These are phyloP conservation scores for Triops cancriformis DNA, from an alignment of 1,140 invertebrate genomes.

Conservation along the genomic window DNA sequence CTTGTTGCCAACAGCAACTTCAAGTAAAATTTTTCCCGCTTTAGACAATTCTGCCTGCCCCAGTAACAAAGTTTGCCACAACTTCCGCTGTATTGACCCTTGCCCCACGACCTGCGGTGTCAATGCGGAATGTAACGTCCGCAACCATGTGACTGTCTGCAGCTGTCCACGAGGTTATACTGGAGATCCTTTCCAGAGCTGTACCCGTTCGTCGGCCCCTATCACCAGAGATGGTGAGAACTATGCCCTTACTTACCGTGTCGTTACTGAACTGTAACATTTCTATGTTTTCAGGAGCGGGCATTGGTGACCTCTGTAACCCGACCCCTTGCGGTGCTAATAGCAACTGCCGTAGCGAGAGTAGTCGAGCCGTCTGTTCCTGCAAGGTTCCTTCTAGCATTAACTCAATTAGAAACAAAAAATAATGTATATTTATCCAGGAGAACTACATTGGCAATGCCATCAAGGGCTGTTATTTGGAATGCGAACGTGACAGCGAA, in stretches of 20 bases:
- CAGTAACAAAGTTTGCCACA: slow-evolving; percentile 40
- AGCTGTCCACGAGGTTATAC: slow-evolving; percentile 38
- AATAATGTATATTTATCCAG: slow-evolving; percentile 35
- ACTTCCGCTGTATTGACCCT: slow-evolving; percentile 43
- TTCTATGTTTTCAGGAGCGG: neutral
- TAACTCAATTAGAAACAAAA: slow-evolving; percentile 38
- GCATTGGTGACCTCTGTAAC: slow-evolving; percentile 63
- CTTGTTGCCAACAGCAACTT: neutral
- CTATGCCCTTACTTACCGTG: neutral
- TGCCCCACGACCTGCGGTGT: slow-evolving; percentile 42
- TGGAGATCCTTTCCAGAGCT: slow-evolving; percentile 49
- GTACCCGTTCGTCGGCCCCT: slow-evolving; percentile 39
- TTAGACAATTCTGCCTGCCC: slow-evolving; percentile 42
- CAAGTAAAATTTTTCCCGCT: slow-evolving; percentile 29
- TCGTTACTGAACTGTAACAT: slow-evolving; percentile 30
- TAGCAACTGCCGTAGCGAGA: slow-evolving; percentile 64
- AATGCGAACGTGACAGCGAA: slow-evolving; percentile 66
- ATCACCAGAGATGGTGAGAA: slow-evolving; percentile 11
- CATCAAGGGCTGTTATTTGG: slow-evolving; percentile 60
- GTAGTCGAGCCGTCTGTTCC: slow-evolving; percentile 64
- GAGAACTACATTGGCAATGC: slow-evolving; percentile 62
- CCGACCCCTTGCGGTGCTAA: slow-evolving; percentile 68
- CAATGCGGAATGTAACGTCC: slow-evolving; percentile 41
- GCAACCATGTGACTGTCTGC: slow-evolving; percentile 40
- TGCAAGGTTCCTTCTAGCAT: slow-evolving; percentile 51